phyloP scores from a whole-genome alignment of 2,888 invertebrate species.

The Dasysyrphus albostriatus region DNA sequence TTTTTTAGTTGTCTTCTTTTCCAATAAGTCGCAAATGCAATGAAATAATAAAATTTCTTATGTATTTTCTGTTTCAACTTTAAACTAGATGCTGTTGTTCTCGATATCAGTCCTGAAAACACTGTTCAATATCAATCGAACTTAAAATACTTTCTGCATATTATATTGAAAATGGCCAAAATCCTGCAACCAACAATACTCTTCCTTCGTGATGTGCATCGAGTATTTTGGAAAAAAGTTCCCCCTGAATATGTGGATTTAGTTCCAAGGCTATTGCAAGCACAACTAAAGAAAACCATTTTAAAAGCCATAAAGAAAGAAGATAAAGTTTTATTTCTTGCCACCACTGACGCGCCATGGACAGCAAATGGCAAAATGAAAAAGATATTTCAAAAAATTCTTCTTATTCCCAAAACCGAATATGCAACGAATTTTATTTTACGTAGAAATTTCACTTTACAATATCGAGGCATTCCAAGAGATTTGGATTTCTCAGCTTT shows the following conservation, averaged over 20 bases:
- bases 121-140: constrained; percentile 86
- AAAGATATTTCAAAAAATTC: constrained; percentile 80
- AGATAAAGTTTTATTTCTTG: constrained; percentile 85
- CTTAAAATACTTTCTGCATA: constrained; percentile 86
- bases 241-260: constrained; percentile 81
- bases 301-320: constrained; percentile 85
- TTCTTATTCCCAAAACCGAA: constrained; percentile 81
- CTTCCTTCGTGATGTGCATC: constrained; percentile 85
- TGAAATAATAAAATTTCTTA: background rate
- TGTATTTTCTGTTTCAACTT: background rate
- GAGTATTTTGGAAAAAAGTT: constrained; percentile 85
- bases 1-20: background rate
- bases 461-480: constrained; percentile 75
- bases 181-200: constrained; percentile 87
- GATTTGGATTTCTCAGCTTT: constrained; percentile 79
- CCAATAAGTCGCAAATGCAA: background rate
- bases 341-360: constrained; percentile 85
- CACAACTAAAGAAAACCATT: constrained; percentile 84
- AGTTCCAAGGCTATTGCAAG: constrained; percentile 85
- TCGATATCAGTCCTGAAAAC: constrained; percentile 88
- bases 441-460: constrained; percentile 80
- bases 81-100: constrained; percentile 85
- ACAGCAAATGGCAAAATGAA: constrained; percentile 81
- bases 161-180: constrained; percentile 86
- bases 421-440: constrained; percentile 81